Evolutionary conservation across 2,113 vertebrate species (phyloP), one percentile per base, ranked within the genome.

Genomic region (Mystacornis crossleyi): DNA sequence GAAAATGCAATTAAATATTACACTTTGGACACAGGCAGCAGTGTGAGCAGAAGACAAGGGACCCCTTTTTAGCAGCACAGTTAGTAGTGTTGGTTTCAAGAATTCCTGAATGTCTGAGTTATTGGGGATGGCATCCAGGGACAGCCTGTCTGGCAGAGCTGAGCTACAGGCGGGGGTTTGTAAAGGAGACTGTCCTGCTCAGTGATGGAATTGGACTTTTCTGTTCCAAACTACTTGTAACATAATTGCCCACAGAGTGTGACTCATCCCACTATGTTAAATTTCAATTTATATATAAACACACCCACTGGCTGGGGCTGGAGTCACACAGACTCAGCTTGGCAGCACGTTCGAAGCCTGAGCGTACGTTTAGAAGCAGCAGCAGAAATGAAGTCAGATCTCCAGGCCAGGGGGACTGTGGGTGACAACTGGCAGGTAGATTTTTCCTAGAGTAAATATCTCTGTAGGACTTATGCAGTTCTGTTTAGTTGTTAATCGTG

Each of bases 1-100:
- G 98, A 97, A 98, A 98, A 98, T 98, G 98, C 98, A 98, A 98
- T 98, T 98, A 98, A 98, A 98, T 98, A 98, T 97, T 98, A 98
- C 96, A 98, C 98, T 98, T 97, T 97, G 97, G 97, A 97, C 95
- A 97, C 61, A 94, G 96, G 80, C 92, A 74, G 94, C 64, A 36
- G 34, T 86, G 95, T 78, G 96, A 96, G 91, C 48, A 88, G 93
- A 77, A 96, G 92, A 95, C 95, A 93, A 95, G 96, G 93, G 97
- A 69, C 85, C 81, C 94, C 90, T 86, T 97, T 93, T 95, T 77
- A 94, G 90, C 91, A 84, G 87, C 24, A 43, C 33, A 16, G 81
- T 86, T 82, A 89, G 45, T 2, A 90, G 86, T 53, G 90, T 21
- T 54, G 54, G 81, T 95, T 95, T 97, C 95, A 83, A 94, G 90